Evolutionary conservation across 1,140 invertebrate genomes (phyloP).

Genomic region (Bombus fervidus): DNA sequence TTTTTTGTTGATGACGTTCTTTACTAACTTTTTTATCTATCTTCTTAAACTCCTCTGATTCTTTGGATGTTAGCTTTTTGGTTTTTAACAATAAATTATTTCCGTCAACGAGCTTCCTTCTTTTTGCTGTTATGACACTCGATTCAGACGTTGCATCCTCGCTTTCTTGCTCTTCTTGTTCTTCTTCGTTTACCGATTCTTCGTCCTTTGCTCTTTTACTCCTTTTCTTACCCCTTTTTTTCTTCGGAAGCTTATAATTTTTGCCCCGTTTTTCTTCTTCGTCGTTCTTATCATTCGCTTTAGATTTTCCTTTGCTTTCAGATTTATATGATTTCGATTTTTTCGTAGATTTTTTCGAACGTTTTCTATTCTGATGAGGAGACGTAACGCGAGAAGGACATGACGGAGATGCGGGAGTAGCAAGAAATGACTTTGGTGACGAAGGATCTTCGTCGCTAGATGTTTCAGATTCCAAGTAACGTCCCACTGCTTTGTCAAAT

Average conservation of each 20-base stretch:
- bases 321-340: conserved; percentile 76
- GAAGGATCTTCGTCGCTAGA: conserved; percentile 86
- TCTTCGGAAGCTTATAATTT: conserved; percentile 67
- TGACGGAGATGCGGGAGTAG: conserved; percentile 59
- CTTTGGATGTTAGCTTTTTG: conserved; percentile 80
- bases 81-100: conserved; percentile 79
- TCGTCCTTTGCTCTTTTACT: conserved; percentile 77
- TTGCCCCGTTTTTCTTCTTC: conserved; percentile 72
- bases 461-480: conserved; percentile 90
- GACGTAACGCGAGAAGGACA: conserved; percentile 70
- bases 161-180: conserved; percentile 76
- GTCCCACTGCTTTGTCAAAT: conserved; percentile 90
- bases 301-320: conserved; percentile 70
- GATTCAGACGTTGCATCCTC: conserved; percentile 75
- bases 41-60: conserved; percentile 61
- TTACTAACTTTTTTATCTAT: conserved; percentile 69
- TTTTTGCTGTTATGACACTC: conserved; percentile 78
- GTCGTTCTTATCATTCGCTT: conserved; percentile 77
- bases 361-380: conserved; percentile 75
- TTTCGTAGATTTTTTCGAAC: conserved; percentile 76
- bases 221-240: conserved; percentile 73
- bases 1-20: conserved; percentile 71
- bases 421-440: conserved; percentile 56
- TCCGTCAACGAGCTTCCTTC: conserved; percentile 71
- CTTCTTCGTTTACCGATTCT: conserved; percentile 77